Base-by-base conservation (phyloP, 2,888 invertebrate genomes). In the Archaeoteleia sp. region DNA sequence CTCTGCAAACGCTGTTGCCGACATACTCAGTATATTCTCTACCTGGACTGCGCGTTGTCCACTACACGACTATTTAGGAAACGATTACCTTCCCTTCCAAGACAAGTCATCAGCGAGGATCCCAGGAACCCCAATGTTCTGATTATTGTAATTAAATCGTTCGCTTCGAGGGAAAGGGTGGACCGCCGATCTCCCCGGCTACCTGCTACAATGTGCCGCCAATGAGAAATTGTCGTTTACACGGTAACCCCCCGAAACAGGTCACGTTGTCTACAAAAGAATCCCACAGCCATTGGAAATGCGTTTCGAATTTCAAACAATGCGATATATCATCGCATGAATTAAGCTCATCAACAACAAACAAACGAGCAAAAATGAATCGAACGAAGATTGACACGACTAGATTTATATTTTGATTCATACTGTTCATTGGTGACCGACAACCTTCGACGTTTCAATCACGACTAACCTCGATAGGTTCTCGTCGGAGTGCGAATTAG, bases 61-160 rank as follows among this genome's bases (percentile, higher is more conserved):
- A 43, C 60, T 45, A 46, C 49, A 63, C 57, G 63, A 63, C 60
- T 63, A 67, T 70, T 70, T 78, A 78, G 75, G 74, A 76, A 78
- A 77, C 81, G 80, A 80, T 82, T 82, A 81, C 77, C 76, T 74
- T 74, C 71, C 71, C 74, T 74, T 73, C 71, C 74, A 74, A 70
- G 76, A 74, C 74, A 75, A 77, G 71, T 78, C 79, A 76, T 75
- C 76, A 74, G 72, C 53, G 71, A 42, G 61, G 74, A 78, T 82
- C 78, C 82, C 74, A 57, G 74, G 81, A 80, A 78, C 75, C 74
- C 69, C 73, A 72, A 74, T 70, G 74, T 65, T 74, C 74, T 80
- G 80, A 84, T 84, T 83, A 84, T 84, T 84, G 82, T 83, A 83
- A 84, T 82, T 83, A 83, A 82, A 82, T 79, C 75, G 78, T 77